Evolutionary conservation across 2,113 vertebrate species (phyloP).

Genomic region (Tetrao urogallus): DNA sequence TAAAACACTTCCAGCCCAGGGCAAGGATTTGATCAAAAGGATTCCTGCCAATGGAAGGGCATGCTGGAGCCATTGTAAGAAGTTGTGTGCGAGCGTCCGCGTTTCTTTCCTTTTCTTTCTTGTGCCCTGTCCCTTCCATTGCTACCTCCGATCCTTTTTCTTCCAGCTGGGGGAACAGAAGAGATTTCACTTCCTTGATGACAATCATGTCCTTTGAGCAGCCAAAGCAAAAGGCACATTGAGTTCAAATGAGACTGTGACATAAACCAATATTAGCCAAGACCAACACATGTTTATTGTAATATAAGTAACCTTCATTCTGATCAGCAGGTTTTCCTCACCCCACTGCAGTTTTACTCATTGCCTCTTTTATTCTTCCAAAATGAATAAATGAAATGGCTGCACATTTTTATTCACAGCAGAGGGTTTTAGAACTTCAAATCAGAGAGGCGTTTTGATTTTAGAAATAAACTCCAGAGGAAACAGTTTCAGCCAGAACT

Average conservation of each 20-base stretch:
- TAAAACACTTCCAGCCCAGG: conserved; percentile 70
- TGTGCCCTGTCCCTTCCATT: conserved; percentile 74
- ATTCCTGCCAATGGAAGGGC: conserved; percentile 72
- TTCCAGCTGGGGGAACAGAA: conserved; percentile 70
- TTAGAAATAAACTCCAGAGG: conserved; percentile 82
- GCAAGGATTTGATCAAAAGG: conserved; percentile 75
- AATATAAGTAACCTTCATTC: conserved; percentile 55
- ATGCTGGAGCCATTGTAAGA: conserved; percentile 71
- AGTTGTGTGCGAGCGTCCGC: conserved; percentile 43
- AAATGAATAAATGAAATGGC: conserved; percentile 78
- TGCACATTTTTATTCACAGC: conserved; percentile 77
- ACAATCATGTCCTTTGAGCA: conserved; percentile 70
- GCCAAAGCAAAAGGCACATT: conserved; percentile 64
- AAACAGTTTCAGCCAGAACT: conserved; percentile 78
- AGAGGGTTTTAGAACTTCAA: conserved; percentile 81
- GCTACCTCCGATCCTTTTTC: conserved; percentile 67
- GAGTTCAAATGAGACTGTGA: conserved; percentile 66
- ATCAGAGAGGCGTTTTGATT: conserved; percentile 84
- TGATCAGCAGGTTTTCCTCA: conserved; percentile 65
- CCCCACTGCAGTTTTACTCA: conserved; percentile 67
- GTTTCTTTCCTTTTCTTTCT: conserved; percentile 70
- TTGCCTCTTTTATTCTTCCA: conserved; percentile 74
- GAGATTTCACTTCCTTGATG: conserved; percentile 72
- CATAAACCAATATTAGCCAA: conserved; percentile 67
- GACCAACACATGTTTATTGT: conserved; percentile 76